Conservation (phyloP, 2,797 vertebrate species). For the Macropodus opercularis region DNA sequence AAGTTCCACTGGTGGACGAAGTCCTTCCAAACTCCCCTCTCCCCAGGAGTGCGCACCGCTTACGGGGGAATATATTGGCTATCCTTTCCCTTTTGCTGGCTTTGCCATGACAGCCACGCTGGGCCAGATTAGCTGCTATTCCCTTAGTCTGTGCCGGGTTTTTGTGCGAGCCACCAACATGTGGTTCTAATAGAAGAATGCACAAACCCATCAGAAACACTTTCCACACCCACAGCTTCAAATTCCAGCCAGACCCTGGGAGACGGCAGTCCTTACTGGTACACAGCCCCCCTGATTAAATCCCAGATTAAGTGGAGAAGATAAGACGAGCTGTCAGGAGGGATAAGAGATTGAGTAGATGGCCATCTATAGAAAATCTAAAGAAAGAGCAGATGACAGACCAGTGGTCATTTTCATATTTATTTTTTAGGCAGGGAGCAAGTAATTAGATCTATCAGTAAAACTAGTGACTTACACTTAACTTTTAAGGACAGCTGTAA, state of each 20-base stretch:
- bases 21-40: slow-evolving; percentile 57
- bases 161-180: slow-evolving; percentile 77
- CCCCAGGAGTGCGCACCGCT: slow-evolving; percentile 57
- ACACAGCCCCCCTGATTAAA: slow-evolving; percentile 76
- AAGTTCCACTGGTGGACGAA: slow-evolving; percentile 48
- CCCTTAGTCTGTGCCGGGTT: slow-evolving; percentile 66
- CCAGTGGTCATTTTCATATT: slow-evolving; percentile 43
- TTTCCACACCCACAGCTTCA: slow-evolving; percentile 83
- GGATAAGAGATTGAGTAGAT: slow-evolving; percentile 68
- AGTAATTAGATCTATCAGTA: slow-evolving; percentile 39
- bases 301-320: slow-evolving; percentile 81
- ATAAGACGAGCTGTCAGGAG: slow-evolving; percentile 75
- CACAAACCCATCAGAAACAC: slow-evolving; percentile 81
- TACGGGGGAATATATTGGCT: slow-evolving; percentile 58
- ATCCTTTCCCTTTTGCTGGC: slow-evolving; percentile 58
- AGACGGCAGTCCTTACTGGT: slow-evolving; percentile 74
- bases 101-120: slow-evolving; percentile 62
- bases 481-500: slow-evolving; percentile 10
- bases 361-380: slow-evolving; percentile 64
- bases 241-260: slow-evolving; percentile 82
- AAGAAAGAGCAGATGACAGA: slow-evolving; percentile 59
- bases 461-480: slow-evolving; percentile 18
- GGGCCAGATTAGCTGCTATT: slow-evolving; percentile 73
- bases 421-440: slow-evolving; percentile 37
- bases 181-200: slow-evolving; percentile 83